These are phyloP conservation scores for Galerucella nymphaeae DNA, from an alignment of 2,888 invertebrate genomes.

Conservation along the genomic window DNA sequence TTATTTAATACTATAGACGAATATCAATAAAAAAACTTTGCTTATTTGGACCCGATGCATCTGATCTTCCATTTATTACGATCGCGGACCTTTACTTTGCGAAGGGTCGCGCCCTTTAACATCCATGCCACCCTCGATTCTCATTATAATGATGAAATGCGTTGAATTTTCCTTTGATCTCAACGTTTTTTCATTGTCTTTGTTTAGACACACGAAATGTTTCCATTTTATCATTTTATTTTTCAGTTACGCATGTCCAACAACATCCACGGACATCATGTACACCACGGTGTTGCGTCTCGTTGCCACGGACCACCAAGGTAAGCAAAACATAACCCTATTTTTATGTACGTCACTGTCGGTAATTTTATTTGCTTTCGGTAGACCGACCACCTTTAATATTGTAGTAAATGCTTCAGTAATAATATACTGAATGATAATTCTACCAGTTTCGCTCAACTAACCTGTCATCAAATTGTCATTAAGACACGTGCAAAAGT, in stretches of 20 bases:
- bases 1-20: background rate
- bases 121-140: conserved; percentile 12
- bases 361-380: conserved; percentile 27
- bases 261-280: conserved; percentile 66
- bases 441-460: conserved; percentile 28
- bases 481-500: conserved; percentile 49
- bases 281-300: conserved; percentile 61
- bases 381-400: conserved; percentile 25
- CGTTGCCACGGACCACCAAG: conserved; percentile 64
- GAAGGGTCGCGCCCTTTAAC: conserved; percentile 20
- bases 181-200: background rate
- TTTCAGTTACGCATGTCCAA: conserved; percentile 72
- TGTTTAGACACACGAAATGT: background rate
- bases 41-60: conserved; percentile 3
- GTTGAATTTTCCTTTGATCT: conserved; percentile 5
- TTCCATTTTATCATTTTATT: conserved; percentile 46
- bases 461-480: conserved; percentile 46
- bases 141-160: conserved; percentile 15
- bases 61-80: background rate
- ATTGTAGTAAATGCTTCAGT: conserved; percentile 25
- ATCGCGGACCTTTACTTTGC: background rate
- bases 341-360: background rate
- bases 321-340: conserved; percentile 47
- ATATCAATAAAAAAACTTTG: background rate
- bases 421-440: conserved; percentile 33